Percentiles rank a stretch among this genome's conserved stretches.
These are phyloP conservation scores for Nymphalis io DNA, from an alignment of 1,140 invertebrate genomes.

Conservation along the genomic window DNA sequence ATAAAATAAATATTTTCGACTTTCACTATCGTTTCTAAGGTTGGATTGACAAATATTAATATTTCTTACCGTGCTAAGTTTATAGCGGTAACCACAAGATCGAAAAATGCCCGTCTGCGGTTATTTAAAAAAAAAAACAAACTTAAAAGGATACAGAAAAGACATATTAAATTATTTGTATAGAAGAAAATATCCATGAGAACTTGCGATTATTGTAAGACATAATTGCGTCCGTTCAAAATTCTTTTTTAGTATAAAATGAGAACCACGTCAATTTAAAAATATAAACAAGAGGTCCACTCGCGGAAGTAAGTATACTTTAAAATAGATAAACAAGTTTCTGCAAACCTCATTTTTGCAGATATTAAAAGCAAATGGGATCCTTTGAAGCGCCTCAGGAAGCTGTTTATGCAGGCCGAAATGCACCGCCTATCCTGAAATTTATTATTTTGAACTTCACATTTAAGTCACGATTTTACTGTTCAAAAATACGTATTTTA, in stretches of 20 bases:
- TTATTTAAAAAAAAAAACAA: too few species aligned
- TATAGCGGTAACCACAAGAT: too few species aligned
- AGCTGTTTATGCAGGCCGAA: conserved; percentile 20
- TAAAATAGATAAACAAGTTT: conserved; percentile 1
- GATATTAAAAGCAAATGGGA: conserved; percentile 24
- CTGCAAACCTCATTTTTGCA: conserved; percentile 21
- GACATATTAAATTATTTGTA: too few species aligned
- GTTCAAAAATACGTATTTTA: background rate
- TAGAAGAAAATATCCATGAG: too few species aligned
- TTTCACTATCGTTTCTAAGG: too few species aligned
- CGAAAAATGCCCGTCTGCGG: too few species aligned
- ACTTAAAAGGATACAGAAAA: too few species aligned
- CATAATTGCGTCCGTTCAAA: background rate
- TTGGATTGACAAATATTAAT: too few species aligned
- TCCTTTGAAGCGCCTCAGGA: conserved; percentile 12
- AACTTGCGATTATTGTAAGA: background rate
- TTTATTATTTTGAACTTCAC: conserved; percentile 15
- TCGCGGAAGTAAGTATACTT: background rate
- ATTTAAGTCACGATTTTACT: conserved; percentile 12
- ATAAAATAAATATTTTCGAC: too few species aligned
- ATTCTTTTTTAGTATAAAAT: background rate
- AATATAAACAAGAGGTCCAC: background rate
- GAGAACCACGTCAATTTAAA: background rate
- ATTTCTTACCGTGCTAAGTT: too few species aligned
- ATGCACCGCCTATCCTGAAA: conserved; percentile 17